phyloP scores from a whole-genome alignment of 2,797 vertebrate species.

The Argya squamiceps region DNA sequence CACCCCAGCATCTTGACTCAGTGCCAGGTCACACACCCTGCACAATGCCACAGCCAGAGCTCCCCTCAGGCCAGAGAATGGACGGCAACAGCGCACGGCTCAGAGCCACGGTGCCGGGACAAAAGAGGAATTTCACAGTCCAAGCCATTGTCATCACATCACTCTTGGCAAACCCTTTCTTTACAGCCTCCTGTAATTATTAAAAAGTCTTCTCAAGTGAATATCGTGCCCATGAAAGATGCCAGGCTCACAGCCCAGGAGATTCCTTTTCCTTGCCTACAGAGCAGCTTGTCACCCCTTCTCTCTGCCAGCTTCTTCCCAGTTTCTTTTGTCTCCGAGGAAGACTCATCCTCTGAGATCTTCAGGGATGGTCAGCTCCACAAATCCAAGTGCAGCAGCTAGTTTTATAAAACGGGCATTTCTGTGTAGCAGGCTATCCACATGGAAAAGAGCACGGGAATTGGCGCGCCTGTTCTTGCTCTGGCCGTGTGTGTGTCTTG shows the following conservation, averaged over 20 bases:
- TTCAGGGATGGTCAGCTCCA: background rate
- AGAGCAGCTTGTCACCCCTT: background rate
- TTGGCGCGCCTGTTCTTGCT: background rate
- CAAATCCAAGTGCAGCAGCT: background rate
- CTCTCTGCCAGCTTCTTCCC: background rate
- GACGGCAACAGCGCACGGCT: background rate
- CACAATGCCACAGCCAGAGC: background rate
- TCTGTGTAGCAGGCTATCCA: background rate
- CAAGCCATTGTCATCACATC: slow-evolving; percentile 29
- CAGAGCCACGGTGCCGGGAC: background rate
- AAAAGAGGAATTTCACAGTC: background rate
- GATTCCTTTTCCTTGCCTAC: background rate
- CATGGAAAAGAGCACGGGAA: background rate
- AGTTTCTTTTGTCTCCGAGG: background rate
- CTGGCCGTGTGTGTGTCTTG: background rate
- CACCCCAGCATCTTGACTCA: background rate
- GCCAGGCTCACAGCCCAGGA: background rate
- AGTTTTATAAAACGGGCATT: background rate
- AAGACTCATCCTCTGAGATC: background rate
- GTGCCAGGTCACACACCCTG: slow-evolving; percentile 12
- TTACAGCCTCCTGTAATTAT: background rate
- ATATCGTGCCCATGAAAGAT: slow-evolving; percentile 16
- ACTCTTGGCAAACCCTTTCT: slow-evolving; percentile 17
- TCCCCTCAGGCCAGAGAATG: background rate
- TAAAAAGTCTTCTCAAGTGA: slow-evolving; percentile 16